phyloP scores from a whole-genome alignment of 64 coral and sea anemone species.

The Montipora sp. region DNA sequence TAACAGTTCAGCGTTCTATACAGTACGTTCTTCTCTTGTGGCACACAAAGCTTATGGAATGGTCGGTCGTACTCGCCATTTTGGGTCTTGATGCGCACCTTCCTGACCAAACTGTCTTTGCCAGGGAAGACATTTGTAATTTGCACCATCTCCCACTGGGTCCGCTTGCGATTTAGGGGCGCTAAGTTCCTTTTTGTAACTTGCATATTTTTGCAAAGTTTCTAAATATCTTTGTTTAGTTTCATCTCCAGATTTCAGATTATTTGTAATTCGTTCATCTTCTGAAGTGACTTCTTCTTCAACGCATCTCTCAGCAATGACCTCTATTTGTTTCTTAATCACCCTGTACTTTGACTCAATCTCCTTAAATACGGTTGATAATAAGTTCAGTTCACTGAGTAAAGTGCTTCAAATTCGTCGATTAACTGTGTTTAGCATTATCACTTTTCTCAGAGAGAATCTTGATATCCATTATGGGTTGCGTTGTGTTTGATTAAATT shows the following conservation, averaged over 20 bases:
- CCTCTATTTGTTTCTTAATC: conserved; percentile 59
- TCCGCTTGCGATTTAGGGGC: conserved; percentile 14
- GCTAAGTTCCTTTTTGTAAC: conserved; percentile 68
- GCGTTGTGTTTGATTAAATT: conserved; percentile 2
- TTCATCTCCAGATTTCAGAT: conserved; percentile 59
- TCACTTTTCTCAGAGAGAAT: conserved; percentile 39
- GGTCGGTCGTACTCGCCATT: conserved; percentile 14
- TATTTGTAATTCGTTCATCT: conserved; percentile 60
- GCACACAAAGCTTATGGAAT: conserved; percentile 30
- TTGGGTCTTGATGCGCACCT: conserved; percentile 31
- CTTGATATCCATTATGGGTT: conserved; percentile 31
- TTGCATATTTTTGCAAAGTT: conserved; percentile 63
- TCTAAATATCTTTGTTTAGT: conserved; percentile 53
- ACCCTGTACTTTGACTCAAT: conserved; percentile 68
- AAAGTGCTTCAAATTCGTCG: conserved; percentile 77
- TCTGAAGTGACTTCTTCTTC: conserved; percentile 65
- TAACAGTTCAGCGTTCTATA: no score
- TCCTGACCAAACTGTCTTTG: conserved; percentile 18
- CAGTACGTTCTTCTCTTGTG: conserved; percentile 20
- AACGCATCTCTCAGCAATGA: conserved; percentile 2
- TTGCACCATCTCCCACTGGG: not conserved
- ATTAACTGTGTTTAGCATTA: conserved; percentile 64
- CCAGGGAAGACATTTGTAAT: not conserved
- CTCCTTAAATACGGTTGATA: conserved; percentile 62
- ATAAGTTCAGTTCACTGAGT: conserved; percentile 55